Evolutionary conservation across 2,888 invertebrate species (phyloP).

Genomic region (Nephrotoma flavescens): DNA sequence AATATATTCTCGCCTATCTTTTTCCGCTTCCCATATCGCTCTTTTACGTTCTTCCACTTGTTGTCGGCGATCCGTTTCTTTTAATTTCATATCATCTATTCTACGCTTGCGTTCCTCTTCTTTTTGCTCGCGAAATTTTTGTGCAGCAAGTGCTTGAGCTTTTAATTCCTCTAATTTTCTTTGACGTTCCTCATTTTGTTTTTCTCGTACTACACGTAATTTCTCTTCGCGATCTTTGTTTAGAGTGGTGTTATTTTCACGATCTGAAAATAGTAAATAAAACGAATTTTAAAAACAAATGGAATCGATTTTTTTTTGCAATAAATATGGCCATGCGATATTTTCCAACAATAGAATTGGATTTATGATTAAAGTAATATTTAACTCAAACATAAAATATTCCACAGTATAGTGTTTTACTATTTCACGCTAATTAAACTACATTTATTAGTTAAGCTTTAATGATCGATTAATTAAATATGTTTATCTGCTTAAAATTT

Average conservation of each 20-base stretch:
- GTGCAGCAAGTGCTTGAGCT: slow-evolving; percentile 76
- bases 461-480: too few species aligned
- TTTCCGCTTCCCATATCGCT: slow-evolving; percentile 77
- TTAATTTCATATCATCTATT: slow-evolving; percentile 66
- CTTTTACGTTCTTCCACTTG: slow-evolving; percentile 78
- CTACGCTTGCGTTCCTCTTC: slow-evolving; percentile 70
- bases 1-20: slow-evolving; percentile 73
- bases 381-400: too few species aligned
- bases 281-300: background rate
- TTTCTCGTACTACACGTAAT: slow-evolving; percentile 61
- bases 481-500: too few species aligned
- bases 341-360: background rate
- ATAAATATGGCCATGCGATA: background rate
- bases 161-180: slow-evolving; percentile 79
- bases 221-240: slow-evolving; percentile 43
- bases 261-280: background rate
- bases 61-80: slow-evolving; percentile 55
- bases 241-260: background rate
- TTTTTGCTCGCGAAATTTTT: slow-evolving; percentile 76
- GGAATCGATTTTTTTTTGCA: background rate
- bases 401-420: too few species aligned
- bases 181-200: slow-evolving; percentile 79
- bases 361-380: too few species aligned
- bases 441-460: too few species aligned
- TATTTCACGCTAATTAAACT: too few species aligned